Base-by-base conservation (phyloP, 2,888 invertebrate genomes). In the Podabrus alpinus region DNA sequence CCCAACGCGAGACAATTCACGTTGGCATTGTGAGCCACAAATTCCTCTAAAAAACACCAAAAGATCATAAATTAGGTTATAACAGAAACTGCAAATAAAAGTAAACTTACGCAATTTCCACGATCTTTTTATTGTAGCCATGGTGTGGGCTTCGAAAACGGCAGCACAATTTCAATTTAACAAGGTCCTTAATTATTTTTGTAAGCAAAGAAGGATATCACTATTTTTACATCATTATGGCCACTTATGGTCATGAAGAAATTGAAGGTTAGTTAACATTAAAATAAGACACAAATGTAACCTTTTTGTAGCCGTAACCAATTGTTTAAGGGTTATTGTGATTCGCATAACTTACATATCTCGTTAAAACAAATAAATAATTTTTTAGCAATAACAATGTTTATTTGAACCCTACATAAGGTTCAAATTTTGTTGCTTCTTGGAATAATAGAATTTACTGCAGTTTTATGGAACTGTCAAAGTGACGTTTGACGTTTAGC, bases 1-100 rank as follows among this genome's bases (percentile, higher is more conserved):
- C 97, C 97, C 88, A 97, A 90, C 69, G 96, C 94, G 83, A 96
- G 88, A 85, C 96, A 96, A 85, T 95, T 96, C 82, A 97, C 96
- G 88, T 94, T 95, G 82, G 94, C 92, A 84, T 92, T 90, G 89
- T 97, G 97, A 77, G 96, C 97, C 81, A 92, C 92, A 88, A 97
- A 95, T 85, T 97, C 96, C 89, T 96, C 94, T 94, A 89, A 62
- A 90, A 90, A 82, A 78, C n/a, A n/a, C 72, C 79, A 80, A 82
- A 79, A 74, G 83, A 72, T 72, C 19, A 72, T 59, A 74, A 66
- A 59, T 73, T 68, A 76, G 76, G 73, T 69, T 71, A 68, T 75
- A 68, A 69, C 16, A 59, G 59, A 61, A 71, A 61, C 15, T 13
- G 15, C 3, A 25, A 59, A 67, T 59, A 69, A 45, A 64, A 68